A percentile compares a stretch with the other conserved stretches of the same genome.
These are phyloP conservation scores for Rhizomys pruinosus DNA, from an alignment of 2,113 vertebrate species.

Conservation along the genomic window DNA sequence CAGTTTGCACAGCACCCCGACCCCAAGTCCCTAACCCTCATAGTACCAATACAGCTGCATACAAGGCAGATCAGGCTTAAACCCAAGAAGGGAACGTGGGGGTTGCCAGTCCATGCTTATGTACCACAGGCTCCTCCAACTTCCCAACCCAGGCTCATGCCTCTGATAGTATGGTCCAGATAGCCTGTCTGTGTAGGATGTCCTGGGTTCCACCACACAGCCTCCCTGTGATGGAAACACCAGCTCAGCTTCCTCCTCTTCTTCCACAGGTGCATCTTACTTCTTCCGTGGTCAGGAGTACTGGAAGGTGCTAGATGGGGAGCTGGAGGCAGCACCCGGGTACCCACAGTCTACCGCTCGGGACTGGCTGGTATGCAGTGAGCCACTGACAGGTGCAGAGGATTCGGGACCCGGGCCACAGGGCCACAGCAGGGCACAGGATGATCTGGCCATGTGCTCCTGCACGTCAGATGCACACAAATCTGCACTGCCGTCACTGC, in stretches of 20 bases:
- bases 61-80: no score
- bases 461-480: slow-evolving; percentile 87
- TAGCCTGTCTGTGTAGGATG: background rate
- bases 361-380: slow-evolving; percentile 95
- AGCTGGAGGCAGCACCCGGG: slow-evolving; percentile 90
- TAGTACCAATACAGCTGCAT: background rate
- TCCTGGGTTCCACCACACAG: no score
- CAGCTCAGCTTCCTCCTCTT: background rate
- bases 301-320: slow-evolving; percentile 93
- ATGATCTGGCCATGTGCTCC: slow-evolving; percentile 94
- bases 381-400: slow-evolving; percentile 81
- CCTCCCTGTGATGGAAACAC: no score
- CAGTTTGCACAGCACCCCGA: background rate
- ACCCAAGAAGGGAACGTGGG: background rate
- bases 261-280: slow-evolving; percentile 90
- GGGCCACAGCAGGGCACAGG: slow-evolving; percentile 88
- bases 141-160: background rate
- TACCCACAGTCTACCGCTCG: slow-evolving; percentile 92
- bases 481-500: background rate
- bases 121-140: background rate
- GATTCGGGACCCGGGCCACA: slow-evolving; percentile 85
- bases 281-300: slow-evolving; percentile 97
- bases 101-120: no score
- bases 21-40: background rate
- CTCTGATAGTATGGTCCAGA: background rate